phyloP scores from a whole-genome alignment of 1,140 invertebrate species.

The Subanguina moxae region DNA sequence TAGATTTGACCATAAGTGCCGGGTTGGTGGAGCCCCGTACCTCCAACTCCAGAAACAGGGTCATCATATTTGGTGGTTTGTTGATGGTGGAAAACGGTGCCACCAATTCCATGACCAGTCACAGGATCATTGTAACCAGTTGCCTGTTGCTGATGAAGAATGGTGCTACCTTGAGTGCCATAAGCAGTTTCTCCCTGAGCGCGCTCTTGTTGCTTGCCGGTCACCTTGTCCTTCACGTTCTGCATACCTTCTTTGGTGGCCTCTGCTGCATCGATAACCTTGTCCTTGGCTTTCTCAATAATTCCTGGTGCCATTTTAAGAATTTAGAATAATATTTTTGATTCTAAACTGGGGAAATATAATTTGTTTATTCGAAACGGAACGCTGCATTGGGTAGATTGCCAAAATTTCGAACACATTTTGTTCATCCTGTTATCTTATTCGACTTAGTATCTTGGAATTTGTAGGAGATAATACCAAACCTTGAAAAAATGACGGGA shows the following conservation, averaged over 20 bases:
- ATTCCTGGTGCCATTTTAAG: neutral
- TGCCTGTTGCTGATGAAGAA: neutral
- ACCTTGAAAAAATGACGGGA: too few species aligned
- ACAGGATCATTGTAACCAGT: neutral
- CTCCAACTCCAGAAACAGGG: too few species aligned
- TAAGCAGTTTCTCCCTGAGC: neutral
- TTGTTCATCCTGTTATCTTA: too few species aligned
- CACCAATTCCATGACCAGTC: neutral
- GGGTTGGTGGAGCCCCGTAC: too few species aligned
- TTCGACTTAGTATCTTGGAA: too few species aligned
- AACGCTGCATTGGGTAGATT: too few species aligned
- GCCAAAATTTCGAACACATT: too few species aligned
- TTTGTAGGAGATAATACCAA: too few species aligned
- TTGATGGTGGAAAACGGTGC: neutral
- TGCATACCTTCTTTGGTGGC: constrained; percentile 1
- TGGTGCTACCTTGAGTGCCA: neutral
- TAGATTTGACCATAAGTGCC: too few species aligned
- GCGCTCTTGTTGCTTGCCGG: neutral
- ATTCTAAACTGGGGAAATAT: too few species aligned
- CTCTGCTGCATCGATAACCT: constrained; percentile 1
- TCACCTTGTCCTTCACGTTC: constrained; percentile 1
- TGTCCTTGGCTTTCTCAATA: constrained; percentile 4
- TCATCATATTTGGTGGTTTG: neutral
- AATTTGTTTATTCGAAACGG: too few species aligned
- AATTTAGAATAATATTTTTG: neutral